Evolutionary conservation across 2,888 invertebrate genomes (phyloP), one percentile per base, ranked within the genome.

Genomic region (Anagyrus pseudococci): DNA sequence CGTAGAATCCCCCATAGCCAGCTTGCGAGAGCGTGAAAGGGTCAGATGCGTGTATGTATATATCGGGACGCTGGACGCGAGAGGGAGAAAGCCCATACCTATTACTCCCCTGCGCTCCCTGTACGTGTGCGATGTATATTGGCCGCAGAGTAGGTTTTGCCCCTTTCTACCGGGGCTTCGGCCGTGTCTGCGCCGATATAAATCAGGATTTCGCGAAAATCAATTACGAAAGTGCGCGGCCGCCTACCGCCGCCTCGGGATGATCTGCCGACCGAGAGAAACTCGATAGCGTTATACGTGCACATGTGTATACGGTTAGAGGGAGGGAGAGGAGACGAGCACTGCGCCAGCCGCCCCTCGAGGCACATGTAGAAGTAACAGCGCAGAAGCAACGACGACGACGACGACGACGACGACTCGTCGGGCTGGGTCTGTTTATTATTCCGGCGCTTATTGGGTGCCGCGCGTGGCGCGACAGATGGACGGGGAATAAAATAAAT

Each of bases 181-280:
- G 52, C 22, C 8, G 41, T 62, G 50, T 66, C 66, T 56, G 44
- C 66, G 53, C 59, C 49, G 59, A 62, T 62, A 66, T 66, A 66
- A 66, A 66, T 66, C 65, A 65, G 62, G 62, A 65, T 62, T 65
- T 62, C 56, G 49, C 44, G 53, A 59, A 62, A 66, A 66, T 66
- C 66, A 66, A 66, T 66, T 66, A 62, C 59, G 40, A 41, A 59
- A 62, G 29, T 61, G 60, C 57, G 25, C 52, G 17, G 33, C 15
- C 33, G 15, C 25, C 3, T 10, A 40, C 33, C 2, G n/a, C n/a
- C 29, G 25, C 17, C 43, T 23, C 19, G 48, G 6, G 19, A 25
- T n/a, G n/a, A n/a, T n/a, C n/a, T n/a, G n/a, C n/a, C n/a, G 19
- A 29, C 26, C n/a, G n/a, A 54, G 20, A 40, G 41, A 48, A 23